Evolutionary conservation across 2,113 vertebrate species (phyloP), one percentile per base, ranked within the genome.

Genomic region (Pyxicephalus adspersus): DNA sequence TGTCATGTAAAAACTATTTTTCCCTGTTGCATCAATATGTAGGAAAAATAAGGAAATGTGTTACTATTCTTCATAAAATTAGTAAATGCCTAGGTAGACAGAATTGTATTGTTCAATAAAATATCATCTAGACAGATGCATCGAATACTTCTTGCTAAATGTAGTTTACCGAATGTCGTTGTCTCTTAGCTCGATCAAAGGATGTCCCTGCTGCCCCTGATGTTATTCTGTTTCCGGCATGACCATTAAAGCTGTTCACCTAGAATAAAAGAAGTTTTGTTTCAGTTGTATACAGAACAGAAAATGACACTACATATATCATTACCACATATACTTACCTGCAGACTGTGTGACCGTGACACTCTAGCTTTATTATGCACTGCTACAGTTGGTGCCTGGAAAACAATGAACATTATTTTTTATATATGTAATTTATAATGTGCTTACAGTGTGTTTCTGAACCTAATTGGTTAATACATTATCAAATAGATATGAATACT

Each of bases 81-180:
- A 38, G 11, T 38, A 38, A 38, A 38, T 9, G 38, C 38, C 38
- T 9, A 38, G 7, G 38, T 38, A 38, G 38, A 5, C 38, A 38
- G 38, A 38, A 38, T 9, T 38, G 38, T 38, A 38, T 38, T 38
- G 38, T 38, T 38, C 38, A 38, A 9, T 5, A 45, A 45, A 45
- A 45, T 45, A 2, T 13, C 9, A 13, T 45, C 38, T 13, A 45
- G 9, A 45, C 38, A 45, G 38, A 45, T 45, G 38, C 38, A 45
- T 9, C 2, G 11, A 1, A 45, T 15, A 45, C 15, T 34, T 45
- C 38, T 15, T 67, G 23, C 0, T 52, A 25, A 52, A 6, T 28
- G 63, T 34, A 17, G 22, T 50, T 74, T 72, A 81, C 79, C n/a
- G 79, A 81, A 31, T 81, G 79, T 18, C 79, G 45, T 8, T 17